Percentiles rank a stretch among this genome's conserved stretches.
phyloP scores from a whole-genome alignment of 1,140 invertebrate species.

The Thaumatotibia leucotreta region DNA sequence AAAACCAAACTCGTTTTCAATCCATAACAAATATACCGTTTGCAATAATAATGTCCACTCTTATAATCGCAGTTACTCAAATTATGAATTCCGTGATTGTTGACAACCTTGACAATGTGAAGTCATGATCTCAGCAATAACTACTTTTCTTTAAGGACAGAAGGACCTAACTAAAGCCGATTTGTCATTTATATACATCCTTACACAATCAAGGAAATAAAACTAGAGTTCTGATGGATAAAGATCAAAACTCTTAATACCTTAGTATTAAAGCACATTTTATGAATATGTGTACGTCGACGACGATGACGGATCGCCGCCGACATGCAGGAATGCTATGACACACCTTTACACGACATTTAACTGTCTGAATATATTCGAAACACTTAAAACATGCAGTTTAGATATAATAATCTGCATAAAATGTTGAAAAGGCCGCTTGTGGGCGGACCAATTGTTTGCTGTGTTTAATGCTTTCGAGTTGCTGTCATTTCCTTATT shows the following conservation, averaged over 20 bases:
- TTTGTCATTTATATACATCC: not conserved
- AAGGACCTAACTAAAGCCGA: not conserved
- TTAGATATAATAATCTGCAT: not conserved
- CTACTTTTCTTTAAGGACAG: not conserved
- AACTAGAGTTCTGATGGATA: not conserved
- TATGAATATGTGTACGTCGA: not conserved
- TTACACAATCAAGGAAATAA: not conserved
- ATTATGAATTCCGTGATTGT: conserved; percentile 2
- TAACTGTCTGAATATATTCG: not conserved
- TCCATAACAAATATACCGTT: not conserved
- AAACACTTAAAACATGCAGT: not conserved
- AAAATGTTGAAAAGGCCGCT: not conserved
- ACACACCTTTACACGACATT: not conserved
- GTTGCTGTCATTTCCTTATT: not conserved
- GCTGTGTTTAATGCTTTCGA: not conserved
- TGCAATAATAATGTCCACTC: not conserved
- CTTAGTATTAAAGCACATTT: not conserved
- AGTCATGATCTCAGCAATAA: not conserved
- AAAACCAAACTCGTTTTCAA: not conserved
- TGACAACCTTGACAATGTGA: not conserved
- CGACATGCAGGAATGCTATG: not conserved
- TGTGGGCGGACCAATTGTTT: not conserved
- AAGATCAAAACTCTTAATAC: not conserved
- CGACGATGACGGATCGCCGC: not conserved
- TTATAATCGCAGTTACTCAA: not conserved